Percentiles rank a stretch among this genome's conserved stretches.
These are phyloP conservation scores for Mizuhopecten yessoensis DNA, from an alignment of 1,140 invertebrate genomes.

Conservation along the genomic window DNA sequence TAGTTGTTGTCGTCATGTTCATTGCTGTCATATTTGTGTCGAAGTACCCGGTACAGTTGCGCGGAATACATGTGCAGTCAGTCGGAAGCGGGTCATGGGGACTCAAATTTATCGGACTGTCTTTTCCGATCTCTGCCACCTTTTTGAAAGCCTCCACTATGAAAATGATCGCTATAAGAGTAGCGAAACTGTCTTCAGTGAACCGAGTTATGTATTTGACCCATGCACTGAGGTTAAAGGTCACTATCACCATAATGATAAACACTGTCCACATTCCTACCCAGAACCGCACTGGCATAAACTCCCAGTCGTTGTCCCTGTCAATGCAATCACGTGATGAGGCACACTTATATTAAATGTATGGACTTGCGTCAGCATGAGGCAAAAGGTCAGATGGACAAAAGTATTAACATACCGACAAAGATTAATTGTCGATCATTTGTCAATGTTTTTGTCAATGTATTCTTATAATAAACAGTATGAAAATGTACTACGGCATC, in stretches of 20 bases:
- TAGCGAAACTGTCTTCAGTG: slow-evolving; percentile 99
- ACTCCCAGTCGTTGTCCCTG: slow-evolving; percentile 91
- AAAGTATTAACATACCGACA: too few relatives aligned
- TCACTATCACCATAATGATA: slow-evolving; percentile 95
- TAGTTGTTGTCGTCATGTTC: slow-evolving; percentile 46
- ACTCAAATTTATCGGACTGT: slow-evolving; percentile 67
- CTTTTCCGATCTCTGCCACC: slow-evolving; percentile 70
- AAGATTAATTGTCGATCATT: too few relatives aligned
- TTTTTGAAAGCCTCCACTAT: slow-evolving; percentile 95
- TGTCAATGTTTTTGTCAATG: too few relatives aligned
- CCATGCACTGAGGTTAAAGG: slow-evolving; percentile 97
- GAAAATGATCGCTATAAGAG: slow-evolving; percentile 99
- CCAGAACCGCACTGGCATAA: slow-evolving; percentile 96
- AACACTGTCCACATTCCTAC: slow-evolving; percentile 96
- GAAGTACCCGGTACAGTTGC: slow-evolving; percentile 47
- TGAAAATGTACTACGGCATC: too few relatives aligned
- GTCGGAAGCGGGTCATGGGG: slow-evolving; percentile 59
- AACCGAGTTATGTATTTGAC: slow-evolving; percentile 99
- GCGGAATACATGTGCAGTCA: slow-evolving; percentile 63
- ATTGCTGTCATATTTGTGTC: background rate
- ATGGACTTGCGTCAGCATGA: too few relatives aligned
- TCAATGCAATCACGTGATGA: background rate
- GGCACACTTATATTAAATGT: background rate
- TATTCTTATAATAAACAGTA: too few relatives aligned
- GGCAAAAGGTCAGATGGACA: too few relatives aligned